phyloP scores from a whole-genome alignment of 2,797 vertebrate species.

The Clarias pachynema region DNA sequence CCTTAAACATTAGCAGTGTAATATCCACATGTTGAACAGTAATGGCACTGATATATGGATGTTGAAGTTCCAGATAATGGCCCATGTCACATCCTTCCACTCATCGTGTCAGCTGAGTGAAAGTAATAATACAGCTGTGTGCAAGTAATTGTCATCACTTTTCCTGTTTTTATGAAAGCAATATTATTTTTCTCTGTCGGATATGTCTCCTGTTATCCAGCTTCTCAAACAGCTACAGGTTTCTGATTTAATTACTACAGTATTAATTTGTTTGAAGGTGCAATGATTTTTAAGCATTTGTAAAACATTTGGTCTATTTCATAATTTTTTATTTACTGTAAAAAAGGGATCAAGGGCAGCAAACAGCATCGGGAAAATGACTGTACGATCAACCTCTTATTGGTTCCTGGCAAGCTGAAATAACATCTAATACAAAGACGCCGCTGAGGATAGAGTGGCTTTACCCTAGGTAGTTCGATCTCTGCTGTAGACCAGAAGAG shows the following conservation, averaged over 20 bases:
- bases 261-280: neutral
- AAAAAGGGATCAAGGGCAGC: too few relatives aligned
- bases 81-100: conserved; percentile 20
- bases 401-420: too few relatives aligned
- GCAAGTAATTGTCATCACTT: conserved; percentile 5
- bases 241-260: neutral
- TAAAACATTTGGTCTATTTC: neutral
- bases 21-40: neutral
- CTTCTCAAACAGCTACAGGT: neutral
- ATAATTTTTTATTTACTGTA: neutral
- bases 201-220: neutral
- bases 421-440: too few relatives aligned
- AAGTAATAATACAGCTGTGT: conserved; percentile 27
- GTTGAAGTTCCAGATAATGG: conserved; percentile 4
- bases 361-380: too few relatives aligned
- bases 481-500: too few relatives aligned
- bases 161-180: neutral
- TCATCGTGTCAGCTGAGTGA: conserved; percentile 4
- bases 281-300: neutral
- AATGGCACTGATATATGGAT: neutral
- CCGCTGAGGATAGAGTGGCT: too few relatives aligned
- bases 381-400: too few relatives aligned
- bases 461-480: too few relatives aligned
- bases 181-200: neutral
- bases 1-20: neutral